Evolutionary conservation across 2,888 invertebrate genomes (phyloP).

Genomic region (Chironomus tentans): DNA sequence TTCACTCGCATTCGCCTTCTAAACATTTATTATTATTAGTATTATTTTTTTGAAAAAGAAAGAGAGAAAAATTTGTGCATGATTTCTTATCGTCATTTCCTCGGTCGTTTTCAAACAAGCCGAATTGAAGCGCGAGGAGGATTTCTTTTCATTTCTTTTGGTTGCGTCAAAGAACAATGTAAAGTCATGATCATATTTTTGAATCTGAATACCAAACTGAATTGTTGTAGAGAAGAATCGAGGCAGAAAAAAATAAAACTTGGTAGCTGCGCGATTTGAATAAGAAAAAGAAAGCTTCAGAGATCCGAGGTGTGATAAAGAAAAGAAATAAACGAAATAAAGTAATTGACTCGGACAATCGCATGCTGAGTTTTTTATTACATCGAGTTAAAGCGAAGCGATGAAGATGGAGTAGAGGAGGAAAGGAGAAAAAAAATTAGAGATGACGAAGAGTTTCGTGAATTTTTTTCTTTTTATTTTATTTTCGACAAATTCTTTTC

Average conservation of each 20-base stretch:
- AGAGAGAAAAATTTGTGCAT: neutral
- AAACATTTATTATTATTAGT: too few relatives aligned
- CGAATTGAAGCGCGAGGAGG: neutral
- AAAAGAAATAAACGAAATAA: conserved; percentile 23
- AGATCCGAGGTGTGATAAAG: conserved; percentile 18
- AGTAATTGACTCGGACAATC: conserved; percentile 27
- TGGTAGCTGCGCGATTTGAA: conserved; percentile 27
- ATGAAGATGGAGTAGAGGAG: too few relatives aligned
- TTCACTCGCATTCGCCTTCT: neutral
- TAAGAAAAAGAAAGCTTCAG: conserved; percentile 13
- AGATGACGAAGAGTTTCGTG: conserved; percentile 15
- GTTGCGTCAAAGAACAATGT: conserved; percentile 19
- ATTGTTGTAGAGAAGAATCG: neutral
- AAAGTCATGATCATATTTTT: conserved; percentile 23
- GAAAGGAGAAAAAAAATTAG: neutral
- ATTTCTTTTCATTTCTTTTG: neutral
- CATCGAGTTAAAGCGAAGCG: neutral
- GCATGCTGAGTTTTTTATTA: conserved; percentile 27
- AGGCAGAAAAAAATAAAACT: neutral
- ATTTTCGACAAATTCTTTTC: neutral
- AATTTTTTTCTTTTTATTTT: neutral
- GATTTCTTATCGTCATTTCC: conserved; percentile 22
- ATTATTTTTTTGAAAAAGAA: too few relatives aligned
- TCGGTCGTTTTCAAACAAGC: neutral
- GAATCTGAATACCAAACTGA: neutral